phyloP scores from a whole-genome alignment of 1,140 invertebrate genomes.

The Hermatobates lingyangjiaoensis region DNA sequence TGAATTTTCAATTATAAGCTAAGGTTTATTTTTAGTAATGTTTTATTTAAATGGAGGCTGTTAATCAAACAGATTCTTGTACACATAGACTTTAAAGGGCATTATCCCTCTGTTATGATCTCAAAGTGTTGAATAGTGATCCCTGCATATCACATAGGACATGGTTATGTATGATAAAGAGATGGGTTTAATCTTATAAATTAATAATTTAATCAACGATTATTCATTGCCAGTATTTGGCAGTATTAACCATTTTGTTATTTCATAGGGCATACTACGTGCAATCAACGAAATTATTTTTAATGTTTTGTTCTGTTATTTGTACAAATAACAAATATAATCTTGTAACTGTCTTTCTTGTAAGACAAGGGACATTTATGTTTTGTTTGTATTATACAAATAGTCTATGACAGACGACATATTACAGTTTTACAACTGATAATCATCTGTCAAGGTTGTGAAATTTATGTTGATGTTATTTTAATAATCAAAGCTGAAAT shows the following conservation, averaged over 20 bases:
- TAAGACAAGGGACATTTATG: conserved; percentile 15
- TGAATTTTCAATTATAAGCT: no score
- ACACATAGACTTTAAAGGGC: not conserved
- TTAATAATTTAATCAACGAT: no score
- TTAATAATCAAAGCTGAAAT: conserved; percentile 15
- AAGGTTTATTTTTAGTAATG: no score
- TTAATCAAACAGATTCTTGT: no score
- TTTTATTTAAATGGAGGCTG: no score
- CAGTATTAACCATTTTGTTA: no score
- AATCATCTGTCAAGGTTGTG: conserved; percentile 11
- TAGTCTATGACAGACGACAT: conserved; percentile 12
- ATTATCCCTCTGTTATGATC: conserved; percentile 10
- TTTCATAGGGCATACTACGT: conserved; percentile 8
- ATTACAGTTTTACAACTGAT: conserved; percentile 12
- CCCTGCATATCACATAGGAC: conserved; percentile 3
- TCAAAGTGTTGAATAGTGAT: conserved; percentile 5
- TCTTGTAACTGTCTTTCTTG: conserved; percentile 13
- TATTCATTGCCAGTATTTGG: no score
- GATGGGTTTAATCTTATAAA: no score
- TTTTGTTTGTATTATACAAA: conserved; percentile 14
- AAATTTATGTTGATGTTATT: conserved; percentile 15
- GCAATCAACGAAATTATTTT: conserved; percentile 15
- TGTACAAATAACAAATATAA: conserved; percentile 8
- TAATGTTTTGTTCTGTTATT: conserved; percentile 9
- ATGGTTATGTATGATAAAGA: not conserved